These are phyloP conservation scores for Pseudorhiza aurosa DNA, from an alignment of 30 jellyfish, hydroid and myxozoan species.

Conservation along the genomic window DNA sequence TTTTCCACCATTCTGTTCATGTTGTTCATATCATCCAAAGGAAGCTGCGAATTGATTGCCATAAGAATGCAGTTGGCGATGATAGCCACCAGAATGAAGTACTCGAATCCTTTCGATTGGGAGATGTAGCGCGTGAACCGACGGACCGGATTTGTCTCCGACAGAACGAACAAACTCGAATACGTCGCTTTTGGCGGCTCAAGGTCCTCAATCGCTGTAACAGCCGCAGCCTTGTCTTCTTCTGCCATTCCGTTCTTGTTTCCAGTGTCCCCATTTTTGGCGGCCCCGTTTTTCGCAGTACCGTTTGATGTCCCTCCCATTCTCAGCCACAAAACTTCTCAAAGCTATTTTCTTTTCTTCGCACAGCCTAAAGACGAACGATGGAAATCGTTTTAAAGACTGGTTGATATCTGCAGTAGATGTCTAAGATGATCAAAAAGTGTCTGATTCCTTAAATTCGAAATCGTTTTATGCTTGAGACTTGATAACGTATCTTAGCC, in stretches of 20 bases:
- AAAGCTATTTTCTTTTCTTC: too few relatives aligned
- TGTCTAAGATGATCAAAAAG: too few relatives aligned
- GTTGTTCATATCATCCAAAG: conserved; percentile 64
- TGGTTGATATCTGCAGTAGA: too few relatives aligned
- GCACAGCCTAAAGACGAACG: too few relatives aligned
- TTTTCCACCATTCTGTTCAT: conserved; percentile 65
- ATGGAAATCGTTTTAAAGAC: too few relatives aligned
- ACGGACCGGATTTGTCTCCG: conserved; percentile 60
- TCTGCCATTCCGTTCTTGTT: too few relatives aligned
- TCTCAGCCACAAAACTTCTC: too few relatives aligned
- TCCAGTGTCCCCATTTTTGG: not conserved
- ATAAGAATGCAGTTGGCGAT: conserved; percentile 79
- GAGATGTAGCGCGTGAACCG: conserved; percentile 63
- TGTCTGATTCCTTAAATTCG: too few relatives aligned
- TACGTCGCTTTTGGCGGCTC: conserved; percentile 38
- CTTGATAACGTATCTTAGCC: too few relatives aligned
- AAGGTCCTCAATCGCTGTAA: not conserved
- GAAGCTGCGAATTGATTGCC: conserved; percentile 88
- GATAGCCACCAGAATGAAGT: conserved; percentile 78
- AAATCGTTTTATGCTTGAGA: too few relatives aligned
- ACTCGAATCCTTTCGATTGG: conserved; percentile 71
- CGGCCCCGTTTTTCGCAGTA: not conserved
- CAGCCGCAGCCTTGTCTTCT: too few relatives aligned
- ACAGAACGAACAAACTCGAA: conserved; percentile 57
- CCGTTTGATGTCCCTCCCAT: conserved; percentile 6